Evolutionary conservation across 2,888 invertebrate genomes (phyloP), one percentile per base, ranked within the genome.

Genomic region (Geotrupes spiniger): DNA sequence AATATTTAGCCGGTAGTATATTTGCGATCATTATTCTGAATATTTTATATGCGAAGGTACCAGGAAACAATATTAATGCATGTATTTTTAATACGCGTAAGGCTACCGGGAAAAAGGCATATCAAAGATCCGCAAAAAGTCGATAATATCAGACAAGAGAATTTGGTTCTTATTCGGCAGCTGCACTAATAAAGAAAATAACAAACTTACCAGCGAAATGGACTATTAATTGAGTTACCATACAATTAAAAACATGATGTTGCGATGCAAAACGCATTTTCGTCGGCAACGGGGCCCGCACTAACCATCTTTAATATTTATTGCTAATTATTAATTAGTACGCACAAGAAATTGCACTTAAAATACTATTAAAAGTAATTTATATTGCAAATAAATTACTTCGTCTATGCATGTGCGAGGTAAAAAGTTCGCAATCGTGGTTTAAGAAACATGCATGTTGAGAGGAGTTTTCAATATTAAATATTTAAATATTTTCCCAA

Each of bases 211-310:
- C 47, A 52, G 51, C 27, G 54, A 57, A 57, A 57, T 57, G 57
- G 54, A 53, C 52, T 57, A 57, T 55, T 57, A 57, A 57, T 57
- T 55, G 53, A 53, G 53, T 57, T 57, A 57, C 51, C 41, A 44
- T 52, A 49, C 42, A 49, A 56, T 56, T 56, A 56, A 53, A 56
- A 56, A 53, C 53, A 47, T 42, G 48, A 50, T 44, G 52, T 45
- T 48, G 49, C 48, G 47, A 43, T 47, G 50, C 42, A 52, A 48
- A 50, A 53, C 43, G 43, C 49, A 53, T 53, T 53, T 46, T 31
- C 39, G 29, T 10, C 28, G 46, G 25, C 26, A 46, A 25, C 21
- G 21, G n/a, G 38, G 12, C 16, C 9, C 10, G 14, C 40, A 26
- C 25, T 4, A 40, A 40, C 15, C 12, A 27, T 40, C 28, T 27